phyloP scores from a whole-genome alignment of 2,797 vertebrate genomes.

The Mus minutoides region DNA sequence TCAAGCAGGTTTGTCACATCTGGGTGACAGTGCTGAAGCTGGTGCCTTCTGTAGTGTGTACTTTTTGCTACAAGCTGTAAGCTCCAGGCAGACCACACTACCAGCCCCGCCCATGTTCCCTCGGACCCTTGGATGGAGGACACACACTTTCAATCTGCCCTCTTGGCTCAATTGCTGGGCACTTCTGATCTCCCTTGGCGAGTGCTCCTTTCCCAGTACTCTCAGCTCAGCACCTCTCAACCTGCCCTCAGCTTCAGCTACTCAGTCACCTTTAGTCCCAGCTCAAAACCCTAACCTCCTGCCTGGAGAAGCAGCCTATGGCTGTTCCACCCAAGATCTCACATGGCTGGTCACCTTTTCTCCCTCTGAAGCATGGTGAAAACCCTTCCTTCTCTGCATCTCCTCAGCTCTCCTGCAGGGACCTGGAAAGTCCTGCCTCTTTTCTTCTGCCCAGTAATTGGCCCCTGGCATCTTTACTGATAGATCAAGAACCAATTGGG shows the following conservation, averaged over 20 bases:
- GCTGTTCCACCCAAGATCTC: not conserved
- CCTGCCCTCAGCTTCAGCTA: too few relatives aligned
- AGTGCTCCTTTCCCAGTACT: not conserved
- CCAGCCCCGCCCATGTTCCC: too few relatives aligned
- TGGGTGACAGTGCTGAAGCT: accelerated
- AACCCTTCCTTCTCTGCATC: not conserved
- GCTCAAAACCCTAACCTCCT: not conserved
- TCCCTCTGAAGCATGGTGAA: not conserved
- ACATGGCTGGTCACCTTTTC: not conserved
- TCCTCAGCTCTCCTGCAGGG: not conserved
- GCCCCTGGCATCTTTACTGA: not conserved
- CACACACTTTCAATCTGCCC: not conserved
- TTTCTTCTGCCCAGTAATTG: not conserved
- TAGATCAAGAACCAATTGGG: not conserved
- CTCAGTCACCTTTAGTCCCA: not conserved
- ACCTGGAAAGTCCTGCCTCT: not conserved
- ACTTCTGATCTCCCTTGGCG: not conserved
- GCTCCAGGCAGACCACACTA: too few relatives aligned
- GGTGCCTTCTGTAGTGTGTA: too few relatives aligned
- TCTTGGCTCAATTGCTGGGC: not conserved
- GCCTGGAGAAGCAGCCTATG: not conserved
- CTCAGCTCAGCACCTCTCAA: too few relatives aligned
- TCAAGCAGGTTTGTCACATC: not conserved
- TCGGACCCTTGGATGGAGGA: not conserved
- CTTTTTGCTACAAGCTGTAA: too few relatives aligned